phyloP scores from a whole-genome alignment of 1,140 invertebrate genomes.

The Sycobia sp. region DNA sequence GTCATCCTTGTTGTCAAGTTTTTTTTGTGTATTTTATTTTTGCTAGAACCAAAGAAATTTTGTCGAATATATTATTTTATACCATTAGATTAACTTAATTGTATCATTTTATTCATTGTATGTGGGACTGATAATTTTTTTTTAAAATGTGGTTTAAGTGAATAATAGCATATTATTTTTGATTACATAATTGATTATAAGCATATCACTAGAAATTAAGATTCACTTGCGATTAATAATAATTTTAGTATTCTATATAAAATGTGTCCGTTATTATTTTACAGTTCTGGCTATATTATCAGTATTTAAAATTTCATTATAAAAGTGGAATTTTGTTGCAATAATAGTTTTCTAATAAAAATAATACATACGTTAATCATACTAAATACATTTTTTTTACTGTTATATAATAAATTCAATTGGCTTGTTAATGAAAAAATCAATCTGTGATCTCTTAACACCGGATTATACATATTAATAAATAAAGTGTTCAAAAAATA shows the following conservation, averaged over 20 bases:
- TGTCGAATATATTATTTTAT: conserved; percentile 25
- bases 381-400: conserved; percentile 9
- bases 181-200: conserved; percentile 10
- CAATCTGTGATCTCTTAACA: conserved; percentile 30
- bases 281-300: conserved; percentile 24
- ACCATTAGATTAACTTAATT: conserved; percentile 14
- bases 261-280: conserved; percentile 19
- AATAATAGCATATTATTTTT: conserved; percentile 20
- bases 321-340: conserved; percentile 16
- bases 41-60: conserved; percentile 36
- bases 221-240: conserved; percentile 12
- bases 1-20: conserved; percentile 21
- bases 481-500: conserved; percentile 31
- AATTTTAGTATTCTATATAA: conserved; percentile 18
- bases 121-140: conserved; percentile 21
- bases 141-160: not conserved
- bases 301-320: conserved; percentile 30
- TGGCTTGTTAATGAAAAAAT: conserved; percentile 18
- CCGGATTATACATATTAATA: conserved; percentile 29
- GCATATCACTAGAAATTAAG: conserved; percentile 23
- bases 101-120: conserved; percentile 9
- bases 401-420: conserved; percentile 10
- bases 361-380: conserved; percentile 10
- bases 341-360: conserved; percentile 17
- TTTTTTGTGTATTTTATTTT: conserved; percentile 29